Base-by-base conservation (phyloP, 2,113 vertebrate genomes). In the Eulemur macaco region DNA sequence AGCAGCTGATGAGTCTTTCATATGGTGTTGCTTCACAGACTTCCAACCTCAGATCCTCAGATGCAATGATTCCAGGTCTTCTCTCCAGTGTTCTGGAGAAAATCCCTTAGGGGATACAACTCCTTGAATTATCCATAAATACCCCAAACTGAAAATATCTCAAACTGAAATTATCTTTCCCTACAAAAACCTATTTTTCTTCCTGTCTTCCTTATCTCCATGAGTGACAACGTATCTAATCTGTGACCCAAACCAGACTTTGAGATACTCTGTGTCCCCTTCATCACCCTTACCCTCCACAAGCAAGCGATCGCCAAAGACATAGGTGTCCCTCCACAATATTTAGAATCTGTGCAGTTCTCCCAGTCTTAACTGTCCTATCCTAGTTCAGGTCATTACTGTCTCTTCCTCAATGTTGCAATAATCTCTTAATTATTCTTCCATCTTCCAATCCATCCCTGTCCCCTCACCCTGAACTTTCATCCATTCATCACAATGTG, bases 371-470 rank as follows among this genome's bases (percentile, higher is more conserved):
- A 56, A 8, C 11, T 58, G 8, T 10, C 27, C 11, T 31, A 10
- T 34, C 6, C 7, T 20, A n/a, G 37, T 15, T 77, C 31, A 60
- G 13, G 15, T 42, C 10, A 34, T 34, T 54, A 42, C 27, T 37
- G 8, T 31, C 18, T 89, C 2, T 17, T 39, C 39, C 80, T 80
- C 21, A 58, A 20, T n/a, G 12, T 8, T 66, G 3, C 31, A 64
- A 13, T 25, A 31, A 60, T 31, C 23, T 66, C 25, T 50, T 18
- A 66, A 34, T 12, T 17, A 6, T 27, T 31, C 37, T 60, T 50
- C 84, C 9, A 6, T n/a, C 27, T 39, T 50, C 25, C 27, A 52
- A 0, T 5, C 8, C 13, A 39, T 4, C n/a, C 10, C 34, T 7
- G 1, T 9, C 14, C 58, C 47, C 11, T 73, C 73, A 9, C 12